Percentiles rank a stretch among this genome's conserved stretches.
Conservation (phyloP, 2,888 invertebrate genomes). For the Eupithecia dodoneata region DNA sequence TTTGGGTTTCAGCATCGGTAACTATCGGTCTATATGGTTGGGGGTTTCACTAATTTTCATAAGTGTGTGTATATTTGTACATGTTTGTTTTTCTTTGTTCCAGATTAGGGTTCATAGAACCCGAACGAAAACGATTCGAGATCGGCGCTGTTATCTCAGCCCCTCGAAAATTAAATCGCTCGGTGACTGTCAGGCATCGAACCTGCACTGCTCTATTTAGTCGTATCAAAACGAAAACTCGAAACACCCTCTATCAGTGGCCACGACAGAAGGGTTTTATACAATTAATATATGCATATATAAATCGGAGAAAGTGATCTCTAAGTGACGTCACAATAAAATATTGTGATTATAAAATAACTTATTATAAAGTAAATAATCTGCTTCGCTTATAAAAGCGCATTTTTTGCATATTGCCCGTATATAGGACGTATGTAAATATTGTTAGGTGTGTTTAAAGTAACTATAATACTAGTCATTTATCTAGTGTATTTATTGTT, state of each 20-base stretch:
- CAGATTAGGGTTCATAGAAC: slow-evolving; percentile 73
- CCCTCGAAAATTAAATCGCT: slow-evolving; percentile 78
- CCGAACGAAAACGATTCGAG: slow-evolving; percentile 82
- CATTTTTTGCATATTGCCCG: slow-evolving; percentile 75
- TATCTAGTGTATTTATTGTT: slow-evolving; percentile 80
- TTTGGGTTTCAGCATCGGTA: background rate
- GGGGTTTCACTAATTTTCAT: background rate
- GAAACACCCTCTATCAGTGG: slow-evolving; percentile 79
- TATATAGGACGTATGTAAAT: slow-evolving; percentile 59
- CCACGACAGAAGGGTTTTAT: slow-evolving; percentile 72
- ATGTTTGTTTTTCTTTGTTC: slow-evolving; percentile 57
- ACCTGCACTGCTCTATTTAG: slow-evolving; percentile 77
- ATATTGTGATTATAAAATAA: slow-evolving; percentile 70
- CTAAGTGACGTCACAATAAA: slow-evolving; percentile 82
- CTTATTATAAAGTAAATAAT: slow-evolving; percentile 58
- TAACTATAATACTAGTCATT: slow-evolving; percentile 82
- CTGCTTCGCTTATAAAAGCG: slow-evolving; percentile 68
- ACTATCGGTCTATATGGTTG: background rate
- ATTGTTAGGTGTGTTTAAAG: slow-evolving; percentile 66
- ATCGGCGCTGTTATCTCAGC: slow-evolving; percentile 62
- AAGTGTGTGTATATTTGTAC: background rate
- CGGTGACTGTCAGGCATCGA: slow-evolving; percentile 74
- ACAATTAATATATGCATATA: slow-evolving; percentile 81
- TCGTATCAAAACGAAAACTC: slow-evolving; percentile 69
- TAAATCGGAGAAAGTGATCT: slow-evolving; percentile 79